Evolutionary conservation across 1,140 invertebrate genomes (phyloP), one percentile per base, ranked within the genome.

Genomic region (Temnothorax curvispinosus): DNA sequence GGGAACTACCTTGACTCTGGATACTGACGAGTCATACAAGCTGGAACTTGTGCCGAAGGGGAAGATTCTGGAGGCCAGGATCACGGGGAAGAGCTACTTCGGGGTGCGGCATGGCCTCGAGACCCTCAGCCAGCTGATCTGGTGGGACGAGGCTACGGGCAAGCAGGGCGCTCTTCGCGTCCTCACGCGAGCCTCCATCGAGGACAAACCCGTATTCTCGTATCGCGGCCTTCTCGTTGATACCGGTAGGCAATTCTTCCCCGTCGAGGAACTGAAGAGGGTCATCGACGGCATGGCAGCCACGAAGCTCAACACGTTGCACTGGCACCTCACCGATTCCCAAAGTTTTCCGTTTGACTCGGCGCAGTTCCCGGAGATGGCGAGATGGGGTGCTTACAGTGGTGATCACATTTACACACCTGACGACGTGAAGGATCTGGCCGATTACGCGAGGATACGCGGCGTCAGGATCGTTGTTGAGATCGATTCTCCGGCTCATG

Each of bases 271-370:
- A 5, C 96, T 98, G 7, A 97, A 97, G 87, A 96, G 96, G 64
- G 97, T 97, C 3, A 94, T 98, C 1, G 97, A 98, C 89, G 98
- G 96, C 4, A 98, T 99, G 98, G 97, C 97, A 0, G 96, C 97
- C 0, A 97, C 97, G 32, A 99, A 99, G 94, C 93, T 99, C 86
- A 99, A 99, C 91, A 97, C 98, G 0, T 96, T 98, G 50, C 98
- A 98, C 92, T 98, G 98, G 98, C 98, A 98, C 91, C 96, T 97
- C 1, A 98, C 97, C 0, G 98, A 98, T 92, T 97, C 97, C 0
- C 98, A 98, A 86, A 98, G 98, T 92, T 98, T 98, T 93, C 98
- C 98, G 0, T 96, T 98, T 86, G 97, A 97, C 71, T 97, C 97
- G 0, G 96, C 95, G 2, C 95, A 96, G 27, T 96, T 97, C 44